A percentile compares a stretch with the other conserved stretches of the same genome.
Conservation (phyloP, 2,113 vertebrate genomes). For the Triplophysa tibetana region DNA sequence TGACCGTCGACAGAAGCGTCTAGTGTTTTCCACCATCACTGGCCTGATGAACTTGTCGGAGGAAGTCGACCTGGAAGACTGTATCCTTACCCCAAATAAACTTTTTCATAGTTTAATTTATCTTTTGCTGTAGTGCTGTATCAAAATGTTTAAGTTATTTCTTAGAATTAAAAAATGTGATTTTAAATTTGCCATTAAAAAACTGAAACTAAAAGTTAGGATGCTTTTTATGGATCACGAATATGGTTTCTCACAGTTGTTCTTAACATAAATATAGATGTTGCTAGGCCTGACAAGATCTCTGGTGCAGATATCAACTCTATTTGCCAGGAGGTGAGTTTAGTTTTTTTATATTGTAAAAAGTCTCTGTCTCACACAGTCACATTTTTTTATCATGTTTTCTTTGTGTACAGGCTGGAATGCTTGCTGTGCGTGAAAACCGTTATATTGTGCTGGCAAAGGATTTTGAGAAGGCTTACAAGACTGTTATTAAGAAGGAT, state of each 20-base stretch:
- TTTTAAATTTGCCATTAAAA: not conserved
- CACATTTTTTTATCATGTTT: not conserved
- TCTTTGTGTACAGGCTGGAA: conserved; percentile 78
- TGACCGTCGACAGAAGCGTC: conserved; percentile 89
- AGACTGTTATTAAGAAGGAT: conserved; percentile 93
- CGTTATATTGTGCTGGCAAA: conserved; percentile 92
- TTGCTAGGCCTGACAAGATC: conserved; percentile 92
- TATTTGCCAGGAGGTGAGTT: conserved; percentile 91
- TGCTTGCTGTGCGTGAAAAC: conserved; percentile 93
- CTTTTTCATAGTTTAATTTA: not conserved
- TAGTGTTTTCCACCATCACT: conserved; percentile 94
- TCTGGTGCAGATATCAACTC: conserved; percentile 95
- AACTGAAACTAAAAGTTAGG: not conserved
- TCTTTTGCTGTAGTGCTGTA: no score
- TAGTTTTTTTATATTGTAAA: no score
- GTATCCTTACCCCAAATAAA: conserved; percentile 76
- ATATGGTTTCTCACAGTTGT: conserved; percentile 1
- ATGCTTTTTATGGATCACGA: no score
- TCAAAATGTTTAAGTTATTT: no score
- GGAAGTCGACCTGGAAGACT: conserved; percentile 94
- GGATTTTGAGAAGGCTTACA: conserved; percentile 95
- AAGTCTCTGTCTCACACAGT: no score
- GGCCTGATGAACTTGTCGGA: conserved; percentile 96
- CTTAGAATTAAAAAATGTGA: no score
- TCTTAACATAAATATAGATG: conserved; percentile 81